Conservation (phyloP, 2,113 vertebrate genomes). For the Gobius niger region DNA sequence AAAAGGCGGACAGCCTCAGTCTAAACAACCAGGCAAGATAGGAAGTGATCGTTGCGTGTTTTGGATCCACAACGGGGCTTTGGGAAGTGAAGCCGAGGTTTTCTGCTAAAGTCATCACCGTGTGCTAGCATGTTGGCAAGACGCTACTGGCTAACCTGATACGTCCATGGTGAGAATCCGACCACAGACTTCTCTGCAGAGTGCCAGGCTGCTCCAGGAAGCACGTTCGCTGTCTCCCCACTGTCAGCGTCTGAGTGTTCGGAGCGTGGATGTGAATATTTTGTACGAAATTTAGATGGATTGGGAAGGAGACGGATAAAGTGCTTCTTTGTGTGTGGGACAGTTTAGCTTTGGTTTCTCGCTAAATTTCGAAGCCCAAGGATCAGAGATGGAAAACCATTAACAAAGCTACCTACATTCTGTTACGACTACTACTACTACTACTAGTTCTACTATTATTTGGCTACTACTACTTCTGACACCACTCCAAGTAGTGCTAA, state of each 20-base stretch:
- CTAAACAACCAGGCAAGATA: conserved; percentile 10
- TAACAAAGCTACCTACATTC: too few relatives aligned
- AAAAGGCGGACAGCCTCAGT: background rate
- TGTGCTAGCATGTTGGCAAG: conserved; percentile 26
- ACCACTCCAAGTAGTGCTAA: too few relatives aligned
- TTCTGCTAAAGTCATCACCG: conserved; percentile 33
- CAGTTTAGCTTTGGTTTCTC: conserved; percentile 3
- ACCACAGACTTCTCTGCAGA: conserved; percentile 35
- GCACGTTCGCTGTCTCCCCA: conserved; percentile 18
- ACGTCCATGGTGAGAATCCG: conserved; percentile 35
- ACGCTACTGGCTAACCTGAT: conserved; percentile 34
- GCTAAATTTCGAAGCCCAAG: background rate
- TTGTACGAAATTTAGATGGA: background rate
- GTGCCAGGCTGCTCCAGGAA: conserved; percentile 43
- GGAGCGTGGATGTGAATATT: background rate
- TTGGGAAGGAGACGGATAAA: background rate
- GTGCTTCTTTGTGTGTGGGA: background rate
- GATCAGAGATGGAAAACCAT: too few relatives aligned
- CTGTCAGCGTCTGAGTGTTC: background rate
- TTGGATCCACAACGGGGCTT: background rate
- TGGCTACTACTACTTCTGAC: too few relatives aligned
- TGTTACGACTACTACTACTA: too few relatives aligned
- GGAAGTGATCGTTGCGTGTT: background rate
- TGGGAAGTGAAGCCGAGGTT: conserved; percentile 11
- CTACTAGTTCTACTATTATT: too few relatives aligned